Conservation (phyloP, 2,113 vertebrate genomes). For the Monarcha castaneiventris region DNA sequence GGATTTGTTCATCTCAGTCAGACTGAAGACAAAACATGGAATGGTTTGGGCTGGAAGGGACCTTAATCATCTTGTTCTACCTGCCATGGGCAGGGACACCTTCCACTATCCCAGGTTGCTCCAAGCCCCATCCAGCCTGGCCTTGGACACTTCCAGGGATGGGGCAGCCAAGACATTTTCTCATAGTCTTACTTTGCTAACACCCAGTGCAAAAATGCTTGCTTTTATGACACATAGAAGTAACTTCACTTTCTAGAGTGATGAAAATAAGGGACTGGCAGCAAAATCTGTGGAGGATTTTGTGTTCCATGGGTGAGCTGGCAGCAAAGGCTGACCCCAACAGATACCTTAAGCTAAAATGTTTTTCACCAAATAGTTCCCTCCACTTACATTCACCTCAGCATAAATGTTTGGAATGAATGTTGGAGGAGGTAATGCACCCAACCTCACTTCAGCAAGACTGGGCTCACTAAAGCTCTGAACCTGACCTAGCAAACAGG, state of each 20-base stretch:
- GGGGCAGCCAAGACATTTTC: not conserved
- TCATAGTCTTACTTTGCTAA: too few relatives aligned
- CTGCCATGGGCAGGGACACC: not conserved
- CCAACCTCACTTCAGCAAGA: not conserved
- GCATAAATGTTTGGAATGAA: not conserved
- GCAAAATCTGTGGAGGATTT: not conserved
- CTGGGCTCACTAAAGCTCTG: not conserved
- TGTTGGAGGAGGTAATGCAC: not conserved
- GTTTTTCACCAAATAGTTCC: not conserved
- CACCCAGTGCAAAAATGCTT: too few relatives aligned
- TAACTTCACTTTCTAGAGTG: too few relatives aligned
- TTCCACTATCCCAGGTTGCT: not conserved
- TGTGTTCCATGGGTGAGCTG: not conserved
- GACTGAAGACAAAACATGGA: not conserved
- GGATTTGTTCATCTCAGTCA: not conserved
- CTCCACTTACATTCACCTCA: not conserved
- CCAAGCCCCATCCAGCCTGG: accelerated
- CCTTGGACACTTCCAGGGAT: not conserved
- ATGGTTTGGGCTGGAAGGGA: not conserved
- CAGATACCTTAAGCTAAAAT: not conserved
- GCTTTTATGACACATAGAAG: too few relatives aligned
- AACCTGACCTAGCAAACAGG: not conserved
- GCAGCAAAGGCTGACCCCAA: not conserved
- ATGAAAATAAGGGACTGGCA: not conserved
- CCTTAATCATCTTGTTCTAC: not conserved